Evolutionary conservation across 2,888 invertebrate genomes (phyloP).

Genomic region (Tenodera sinensis): DNA sequence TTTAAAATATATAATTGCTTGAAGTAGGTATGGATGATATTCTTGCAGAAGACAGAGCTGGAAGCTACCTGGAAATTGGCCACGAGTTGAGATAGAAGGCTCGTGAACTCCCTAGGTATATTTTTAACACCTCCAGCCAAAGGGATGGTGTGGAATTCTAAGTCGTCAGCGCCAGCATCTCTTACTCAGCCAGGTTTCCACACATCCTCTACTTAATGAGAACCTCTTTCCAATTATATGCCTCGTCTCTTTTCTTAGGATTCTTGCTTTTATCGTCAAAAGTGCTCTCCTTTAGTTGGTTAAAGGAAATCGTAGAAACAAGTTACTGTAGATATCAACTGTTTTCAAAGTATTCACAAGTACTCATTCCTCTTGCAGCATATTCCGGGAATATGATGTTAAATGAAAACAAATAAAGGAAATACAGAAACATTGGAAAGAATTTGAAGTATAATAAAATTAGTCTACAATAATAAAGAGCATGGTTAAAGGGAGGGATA

Average conservation of each 20-base stretch:
- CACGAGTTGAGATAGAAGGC: background rate
- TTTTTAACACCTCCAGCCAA: background rate
- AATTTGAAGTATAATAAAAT: no score
- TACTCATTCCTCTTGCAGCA: no score
- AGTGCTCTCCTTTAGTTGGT: background rate
- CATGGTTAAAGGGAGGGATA: no score
- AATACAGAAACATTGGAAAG: no score
- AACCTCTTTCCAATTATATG: background rate
- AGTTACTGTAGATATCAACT: no score
- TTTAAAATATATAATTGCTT: no score
- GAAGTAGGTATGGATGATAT: background rate
- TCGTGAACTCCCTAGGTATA: background rate
- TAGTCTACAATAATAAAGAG: no score
- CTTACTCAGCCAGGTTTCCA: background rate
- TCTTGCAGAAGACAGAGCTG: background rate
- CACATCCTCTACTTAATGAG: background rate
- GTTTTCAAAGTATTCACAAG: no score
- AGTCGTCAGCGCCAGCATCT: background rate
- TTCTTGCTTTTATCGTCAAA: background rate
- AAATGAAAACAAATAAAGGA: no score
- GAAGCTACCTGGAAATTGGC: background rate
- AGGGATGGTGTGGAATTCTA: background rate
- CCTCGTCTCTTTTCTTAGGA: background rate
- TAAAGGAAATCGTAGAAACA: no score
- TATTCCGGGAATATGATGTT: no score